A percentile compares a stretch with the other conserved stretches of the same genome.
These are phyloP conservation scores for Nemapogon koenigi DNA, from an alignment of 2,888 invertebrate genomes.

Conservation along the genomic window DNA sequence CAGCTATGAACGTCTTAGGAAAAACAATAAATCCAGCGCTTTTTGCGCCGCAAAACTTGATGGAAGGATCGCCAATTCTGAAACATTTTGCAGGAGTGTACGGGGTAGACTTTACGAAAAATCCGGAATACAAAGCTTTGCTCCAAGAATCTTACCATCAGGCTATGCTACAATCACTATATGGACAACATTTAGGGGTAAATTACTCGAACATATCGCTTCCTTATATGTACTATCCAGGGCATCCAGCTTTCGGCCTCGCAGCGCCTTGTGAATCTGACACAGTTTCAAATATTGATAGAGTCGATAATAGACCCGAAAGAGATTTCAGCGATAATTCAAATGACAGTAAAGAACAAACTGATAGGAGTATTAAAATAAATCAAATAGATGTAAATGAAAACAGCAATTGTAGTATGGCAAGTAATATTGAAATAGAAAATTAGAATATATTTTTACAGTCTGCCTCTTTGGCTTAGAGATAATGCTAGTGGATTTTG, in stretches of 20 bases:
- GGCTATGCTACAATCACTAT: constrained; percentile 52
- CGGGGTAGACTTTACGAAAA: constrained; percentile 54
- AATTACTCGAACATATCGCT: constrained; percentile 48
- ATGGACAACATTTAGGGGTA: constrained; percentile 52
- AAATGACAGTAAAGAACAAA: constrained; percentile 30
- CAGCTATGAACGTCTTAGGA: constrained; percentile 37
- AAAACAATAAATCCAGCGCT: constrained; percentile 41
- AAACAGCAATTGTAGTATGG: constrained; percentile 57
- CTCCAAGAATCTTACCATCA: constrained; percentile 58
- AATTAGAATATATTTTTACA: too few relatives aligned
- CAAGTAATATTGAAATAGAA: constrained; percentile 58
- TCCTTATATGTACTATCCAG: constrained; percentile 57
- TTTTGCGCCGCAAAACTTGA: constrained; percentile 37
- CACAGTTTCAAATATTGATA: constrained; percentile 24
- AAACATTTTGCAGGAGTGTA: constrained; percentile 59
- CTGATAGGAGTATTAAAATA: constrained; percentile 28
- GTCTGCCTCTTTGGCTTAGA: too few relatives aligned
- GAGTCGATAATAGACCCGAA: constrained; percentile 26
- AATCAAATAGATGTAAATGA: constrained; percentile 38
- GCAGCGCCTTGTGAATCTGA: constrained; percentile 42
- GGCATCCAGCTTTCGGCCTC: constrained; percentile 45
- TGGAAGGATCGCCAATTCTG: constrained; percentile 51
- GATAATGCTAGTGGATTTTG: too few relatives aligned
- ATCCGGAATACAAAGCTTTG: constrained; percentile 53
- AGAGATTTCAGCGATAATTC: constrained; percentile 31